Conservation (phyloP, 2,797 vertebrate genomes). For the Crax fasciolata region DNA sequence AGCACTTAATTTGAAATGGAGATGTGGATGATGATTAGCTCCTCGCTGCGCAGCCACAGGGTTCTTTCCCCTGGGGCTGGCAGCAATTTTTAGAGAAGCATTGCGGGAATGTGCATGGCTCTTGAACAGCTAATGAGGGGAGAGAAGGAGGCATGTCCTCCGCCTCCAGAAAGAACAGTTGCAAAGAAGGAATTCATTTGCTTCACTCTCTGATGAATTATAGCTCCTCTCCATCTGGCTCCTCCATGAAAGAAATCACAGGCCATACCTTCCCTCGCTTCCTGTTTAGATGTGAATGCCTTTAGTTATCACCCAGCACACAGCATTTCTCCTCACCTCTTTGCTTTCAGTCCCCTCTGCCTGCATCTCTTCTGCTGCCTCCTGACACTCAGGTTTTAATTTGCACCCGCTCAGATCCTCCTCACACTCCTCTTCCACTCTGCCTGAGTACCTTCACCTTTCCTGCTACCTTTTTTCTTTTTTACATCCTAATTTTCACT, state of each 20-base stretch:
- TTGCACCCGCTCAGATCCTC: not conserved
- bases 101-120: not conserved
- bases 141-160: not conserved
- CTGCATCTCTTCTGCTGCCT: not conserved
- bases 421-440: not conserved
- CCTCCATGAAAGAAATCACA: not conserved
- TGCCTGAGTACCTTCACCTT: not conserved
- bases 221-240: not conserved
- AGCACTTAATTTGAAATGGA: not conserved
- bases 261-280: not conserved
- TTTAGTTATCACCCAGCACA: not conserved
- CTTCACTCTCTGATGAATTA: not conserved
- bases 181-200: not conserved
- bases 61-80: not conserved
- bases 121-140: not conserved
- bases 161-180: not conserved
- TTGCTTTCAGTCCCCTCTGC: not conserved
- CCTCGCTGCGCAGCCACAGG: not conserved
- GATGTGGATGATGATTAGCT: not conserved
- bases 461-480: not conserved
- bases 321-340: not conserved
- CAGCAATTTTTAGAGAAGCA: conserved; percentile 23
- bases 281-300: not conserved
- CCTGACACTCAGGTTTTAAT: not conserved
- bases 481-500: not conserved